Percentiles rank a stretch among this genome's conserved stretches.
Evolutionary conservation across 2,797 vertebrate genomes (phyloP).

Genomic region (Pantherophis alleghaniensis): DNA sequence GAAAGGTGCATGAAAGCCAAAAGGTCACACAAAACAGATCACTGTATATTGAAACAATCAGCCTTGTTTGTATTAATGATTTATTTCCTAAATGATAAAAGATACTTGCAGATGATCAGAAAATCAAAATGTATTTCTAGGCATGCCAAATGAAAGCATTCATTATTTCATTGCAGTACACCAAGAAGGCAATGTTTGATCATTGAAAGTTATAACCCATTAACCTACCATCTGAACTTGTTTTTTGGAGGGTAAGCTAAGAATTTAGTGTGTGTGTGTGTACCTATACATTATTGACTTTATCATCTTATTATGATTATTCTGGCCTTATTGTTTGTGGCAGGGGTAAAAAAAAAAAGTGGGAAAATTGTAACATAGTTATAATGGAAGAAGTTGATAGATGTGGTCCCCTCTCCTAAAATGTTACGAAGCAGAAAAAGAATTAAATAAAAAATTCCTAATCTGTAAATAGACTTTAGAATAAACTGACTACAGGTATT

Average conservation of each 20-base stretch:
- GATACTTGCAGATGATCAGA: background rate
- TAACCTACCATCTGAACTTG: background rate
- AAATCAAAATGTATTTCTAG: background rate
- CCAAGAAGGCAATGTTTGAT: background rate
- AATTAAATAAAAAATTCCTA: background rate
- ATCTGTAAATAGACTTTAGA: background rate
- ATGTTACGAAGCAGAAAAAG: background rate
- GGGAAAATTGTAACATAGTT: background rate
- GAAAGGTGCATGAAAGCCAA: background rate
- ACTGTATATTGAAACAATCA: background rate
- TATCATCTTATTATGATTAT: background rate
- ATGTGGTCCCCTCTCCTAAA: background rate
- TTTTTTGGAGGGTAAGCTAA: background rate
- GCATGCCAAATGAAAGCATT: background rate
- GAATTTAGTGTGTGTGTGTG: background rate
- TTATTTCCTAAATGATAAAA: background rate
- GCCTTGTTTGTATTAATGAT: background rate
- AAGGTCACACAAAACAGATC: background rate
- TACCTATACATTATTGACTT: background rate
- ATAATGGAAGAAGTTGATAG: background rate
- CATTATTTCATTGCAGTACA: background rate
- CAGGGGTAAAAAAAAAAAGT: background rate
- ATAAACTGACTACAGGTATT: background rate
- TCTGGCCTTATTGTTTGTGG: background rate
- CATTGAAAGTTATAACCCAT: background rate